Evolutionary conservation across 2,888 invertebrate species (phyloP), one percentile per base, ranked within the genome.

Genomic region (Marasmarcha lunaedactyla): DNA sequence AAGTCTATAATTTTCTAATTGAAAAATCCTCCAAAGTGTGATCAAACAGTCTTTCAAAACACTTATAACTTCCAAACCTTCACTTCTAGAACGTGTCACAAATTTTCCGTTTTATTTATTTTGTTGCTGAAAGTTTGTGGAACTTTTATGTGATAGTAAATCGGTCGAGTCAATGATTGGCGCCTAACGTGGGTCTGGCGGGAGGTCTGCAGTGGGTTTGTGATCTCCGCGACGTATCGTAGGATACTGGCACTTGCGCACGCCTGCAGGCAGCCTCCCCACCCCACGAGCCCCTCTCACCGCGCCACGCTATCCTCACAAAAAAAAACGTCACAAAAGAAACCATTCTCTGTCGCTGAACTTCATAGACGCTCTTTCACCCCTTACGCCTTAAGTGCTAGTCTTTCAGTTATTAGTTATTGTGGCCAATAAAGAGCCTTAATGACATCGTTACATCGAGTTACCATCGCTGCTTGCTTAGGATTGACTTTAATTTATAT

Each of bases 201-300:
- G 26, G 39, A 10, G 26, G 37, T 44, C 44, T 54, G 52, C 54
- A 46, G 47, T 55, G 48, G 47, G 55, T 57, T 57, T 57, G 50
- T 59, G 55, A 45, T 46, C 55, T 48, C 50, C 49, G 40, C 60
- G 63, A 57, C 63, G 54, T 53, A 55, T 61, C 61, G 63, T 60
- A 52, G 52, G 62, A 53, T 48, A 79, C 81, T 78, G 71, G 64
- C 74, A 74, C 66, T 61, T 71, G 76, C 78, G 77, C 78, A 73
- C 69, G 74, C 72, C 70, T 59, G 61, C 76, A 74, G 74, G 66
- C 71, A 63, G 68, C 65, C 69, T 61, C 57, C 56, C 64, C 61
- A 55, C 46, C 48, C 42, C 49, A 20, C 45, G 46, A 36, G 39
- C 38, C 41, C 39, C 33, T 46, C 53, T 50, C 45, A 41, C 38